phyloP scores from a whole-genome alignment of 2,797 vertebrate genomes.

The Myotis myotis region DNA sequence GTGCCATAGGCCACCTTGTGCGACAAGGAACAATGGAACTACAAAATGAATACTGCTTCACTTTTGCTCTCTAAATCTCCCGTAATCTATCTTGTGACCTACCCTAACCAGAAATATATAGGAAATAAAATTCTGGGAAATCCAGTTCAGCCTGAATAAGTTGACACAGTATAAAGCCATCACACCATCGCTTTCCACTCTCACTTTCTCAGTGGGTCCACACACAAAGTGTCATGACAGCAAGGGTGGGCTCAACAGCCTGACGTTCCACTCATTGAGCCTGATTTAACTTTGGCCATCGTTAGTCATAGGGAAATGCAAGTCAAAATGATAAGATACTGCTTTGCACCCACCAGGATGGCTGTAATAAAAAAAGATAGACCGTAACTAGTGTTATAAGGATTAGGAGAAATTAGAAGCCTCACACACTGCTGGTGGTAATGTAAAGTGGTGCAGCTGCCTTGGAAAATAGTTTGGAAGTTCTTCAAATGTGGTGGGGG shows the following conservation, averaged over 20 bases:
- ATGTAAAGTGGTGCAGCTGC: background rate
- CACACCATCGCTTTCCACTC: background rate
- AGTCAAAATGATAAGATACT: background rate
- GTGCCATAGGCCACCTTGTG: background rate
- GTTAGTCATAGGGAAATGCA: background rate
- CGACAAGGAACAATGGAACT: background rate
- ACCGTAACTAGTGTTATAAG: background rate
- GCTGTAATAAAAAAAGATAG: background rate
- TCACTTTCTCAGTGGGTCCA: background rate
- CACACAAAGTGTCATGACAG: background rate
- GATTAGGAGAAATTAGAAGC: background rate
- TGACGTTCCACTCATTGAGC: background rate
- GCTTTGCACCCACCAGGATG: background rate
- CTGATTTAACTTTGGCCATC: background rate
- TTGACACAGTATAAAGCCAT: background rate
- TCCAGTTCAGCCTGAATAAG: background rate
- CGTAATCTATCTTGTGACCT: background rate
- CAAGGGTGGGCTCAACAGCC: background rate
- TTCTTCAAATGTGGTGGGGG: background rate
- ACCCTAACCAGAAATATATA: background rate
- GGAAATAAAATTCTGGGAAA: background rate
- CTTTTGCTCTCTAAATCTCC: background rate
- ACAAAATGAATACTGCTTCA: background rate
- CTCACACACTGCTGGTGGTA: background rate
- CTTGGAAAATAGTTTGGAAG: background rate